These are phyloP conservation scores for Mixornis gularis DNA, from an alignment of 2,113 vertebrate species.

Conservation along the genomic window DNA sequence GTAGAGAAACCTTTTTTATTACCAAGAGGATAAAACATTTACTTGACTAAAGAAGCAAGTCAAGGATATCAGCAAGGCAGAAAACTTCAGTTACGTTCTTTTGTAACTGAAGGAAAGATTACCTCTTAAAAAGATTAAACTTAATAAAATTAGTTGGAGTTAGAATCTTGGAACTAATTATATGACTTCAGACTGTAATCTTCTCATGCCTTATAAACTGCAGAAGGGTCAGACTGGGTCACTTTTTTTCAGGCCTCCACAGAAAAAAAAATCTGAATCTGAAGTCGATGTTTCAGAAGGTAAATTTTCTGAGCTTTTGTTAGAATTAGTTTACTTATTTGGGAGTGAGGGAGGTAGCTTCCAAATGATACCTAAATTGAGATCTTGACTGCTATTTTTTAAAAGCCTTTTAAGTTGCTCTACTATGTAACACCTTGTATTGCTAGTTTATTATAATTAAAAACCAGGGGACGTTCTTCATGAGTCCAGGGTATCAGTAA, in stretches of 20 bases:
- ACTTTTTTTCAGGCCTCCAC: background rate
- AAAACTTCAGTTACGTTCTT: background rate
- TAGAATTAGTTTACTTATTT: background rate
- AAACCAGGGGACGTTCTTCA: background rate
- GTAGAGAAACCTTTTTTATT: background rate
- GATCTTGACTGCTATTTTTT: background rate
- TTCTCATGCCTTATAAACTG: background rate
- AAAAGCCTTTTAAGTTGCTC: background rate
- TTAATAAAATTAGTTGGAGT: background rate
- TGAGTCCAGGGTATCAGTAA: background rate
- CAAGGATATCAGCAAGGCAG: background rate
- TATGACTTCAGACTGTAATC: background rate
- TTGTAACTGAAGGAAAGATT: background rate
- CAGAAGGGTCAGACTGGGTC: background rate
- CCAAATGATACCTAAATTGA: background rate
- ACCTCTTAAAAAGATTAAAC: background rate
- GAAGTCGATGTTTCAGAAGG: background rate
- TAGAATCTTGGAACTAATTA: background rate
- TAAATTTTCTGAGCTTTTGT: background rate
- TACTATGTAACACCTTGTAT: background rate
- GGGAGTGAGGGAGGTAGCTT: background rate
- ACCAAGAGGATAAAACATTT: background rate
- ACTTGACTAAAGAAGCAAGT: background rate
- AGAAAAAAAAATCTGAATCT: background rate
- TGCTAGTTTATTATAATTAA: background rate